Conservation (phyloP, 2,113 vertebrate genomes). For the Trematomus loennbergii region DNA sequence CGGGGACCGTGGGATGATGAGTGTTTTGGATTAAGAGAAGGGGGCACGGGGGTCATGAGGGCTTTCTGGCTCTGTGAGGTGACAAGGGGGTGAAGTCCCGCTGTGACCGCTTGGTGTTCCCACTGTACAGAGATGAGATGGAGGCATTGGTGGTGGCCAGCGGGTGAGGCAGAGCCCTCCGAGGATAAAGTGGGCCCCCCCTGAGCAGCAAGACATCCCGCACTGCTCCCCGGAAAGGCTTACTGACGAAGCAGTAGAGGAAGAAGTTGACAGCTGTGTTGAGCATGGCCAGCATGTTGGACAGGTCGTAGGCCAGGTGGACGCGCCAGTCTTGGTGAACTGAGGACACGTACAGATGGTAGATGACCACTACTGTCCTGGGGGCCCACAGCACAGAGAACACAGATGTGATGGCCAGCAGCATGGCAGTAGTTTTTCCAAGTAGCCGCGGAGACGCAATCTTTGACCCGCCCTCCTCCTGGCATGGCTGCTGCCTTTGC, state of each 20-base stretch:
- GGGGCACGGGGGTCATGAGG: constrained; percentile 40
- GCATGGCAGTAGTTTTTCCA: constrained; percentile 88
- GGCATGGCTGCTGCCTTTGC: constrained; percentile 39
- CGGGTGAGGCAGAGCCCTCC: constrained; percentile 39
- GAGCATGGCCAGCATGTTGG: constrained; percentile 97
- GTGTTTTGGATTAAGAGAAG: constrained; percentile 28
- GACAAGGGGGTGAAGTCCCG: constrained; percentile 61
- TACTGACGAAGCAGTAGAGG: constrained; percentile 92
- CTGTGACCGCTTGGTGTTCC: constrained; percentile 73
- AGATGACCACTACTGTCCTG: constrained; percentile 88
- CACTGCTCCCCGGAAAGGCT: constrained; percentile 85
- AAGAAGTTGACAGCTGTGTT: constrained; percentile 94
- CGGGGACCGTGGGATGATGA: constrained; percentile 52
- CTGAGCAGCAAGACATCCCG: constrained; percentile 83
- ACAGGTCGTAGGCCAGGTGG: constrained; percentile 91
- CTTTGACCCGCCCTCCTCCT: constrained; percentile 42
- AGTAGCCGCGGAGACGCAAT: constrained; percentile 30
- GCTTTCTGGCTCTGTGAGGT: constrained; percentile 46
- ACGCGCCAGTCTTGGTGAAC: constrained; percentile 89
- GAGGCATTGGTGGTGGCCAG: constrained; percentile 69
- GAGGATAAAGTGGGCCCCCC: constrained; percentile 23
- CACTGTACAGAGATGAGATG: constrained; percentile 77
- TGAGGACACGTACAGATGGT: constrained; percentile 90
- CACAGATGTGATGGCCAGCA: constrained; percentile 88
- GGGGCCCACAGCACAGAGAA: constrained; percentile 93